phyloP scores from a whole-genome alignment of 2,797 vertebrate species.

The Lepilemur septentrionalis region DNA sequence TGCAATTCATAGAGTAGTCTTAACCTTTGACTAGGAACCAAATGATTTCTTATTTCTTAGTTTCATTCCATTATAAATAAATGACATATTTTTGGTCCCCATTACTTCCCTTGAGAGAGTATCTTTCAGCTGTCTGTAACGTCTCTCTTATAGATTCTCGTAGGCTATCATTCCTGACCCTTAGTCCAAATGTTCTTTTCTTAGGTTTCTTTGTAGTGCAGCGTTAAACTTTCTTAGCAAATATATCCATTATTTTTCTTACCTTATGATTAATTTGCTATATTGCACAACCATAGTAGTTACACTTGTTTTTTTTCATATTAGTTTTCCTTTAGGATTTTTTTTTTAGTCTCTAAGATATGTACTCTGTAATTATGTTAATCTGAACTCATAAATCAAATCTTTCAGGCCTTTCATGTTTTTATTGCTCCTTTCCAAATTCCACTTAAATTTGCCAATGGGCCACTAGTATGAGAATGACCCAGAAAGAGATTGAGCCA shows the following conservation, averaged over 20 bases:
- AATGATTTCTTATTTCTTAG: background rate
- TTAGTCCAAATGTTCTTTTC: background rate
- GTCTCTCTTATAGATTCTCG: background rate
- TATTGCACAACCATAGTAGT: background rate
- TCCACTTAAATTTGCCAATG: conserved; percentile 37
- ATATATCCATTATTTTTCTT: background rate
- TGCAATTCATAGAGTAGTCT: background rate
- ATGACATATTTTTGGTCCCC: background rate
- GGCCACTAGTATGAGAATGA: background rate
- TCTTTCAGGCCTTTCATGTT: conserved; percentile 5
- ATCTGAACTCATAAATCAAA: conserved; percentile 68
- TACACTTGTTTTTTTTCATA: background rate
- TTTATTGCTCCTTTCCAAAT: conserved; percentile 60
- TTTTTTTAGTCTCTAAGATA: conserved; percentile 47
- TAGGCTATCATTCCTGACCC: background rate
- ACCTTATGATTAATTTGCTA: conserved; percentile 30
- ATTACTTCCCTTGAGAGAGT: background rate
- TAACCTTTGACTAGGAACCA: background rate
- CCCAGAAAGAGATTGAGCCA: background rate
- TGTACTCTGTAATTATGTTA: conserved; percentile 58
- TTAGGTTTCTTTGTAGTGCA: background rate
- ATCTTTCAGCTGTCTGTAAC: background rate
- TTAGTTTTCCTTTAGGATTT: background rate
- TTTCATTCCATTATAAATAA: background rate
- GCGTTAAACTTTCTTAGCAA: background rate